Conservation (phyloP, 2,113 vertebrate species). For the Todiramphus chloris region DNA sequence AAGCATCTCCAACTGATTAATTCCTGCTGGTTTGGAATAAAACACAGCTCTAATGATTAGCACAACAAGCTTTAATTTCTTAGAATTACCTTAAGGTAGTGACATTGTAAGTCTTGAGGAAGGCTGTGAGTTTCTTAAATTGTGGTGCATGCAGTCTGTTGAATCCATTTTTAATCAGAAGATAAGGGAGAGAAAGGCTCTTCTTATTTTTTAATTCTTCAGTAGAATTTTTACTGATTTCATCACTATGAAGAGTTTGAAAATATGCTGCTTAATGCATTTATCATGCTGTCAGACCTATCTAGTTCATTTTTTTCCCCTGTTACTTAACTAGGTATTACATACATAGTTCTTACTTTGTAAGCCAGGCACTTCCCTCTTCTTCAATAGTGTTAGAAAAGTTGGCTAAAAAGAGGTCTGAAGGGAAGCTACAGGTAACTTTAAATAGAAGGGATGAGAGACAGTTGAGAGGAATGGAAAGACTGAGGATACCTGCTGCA, state of each 20-base stretch:
- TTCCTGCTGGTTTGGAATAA: not conserved
- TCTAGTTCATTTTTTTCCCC: not conserved
- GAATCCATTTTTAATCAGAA: not conserved
- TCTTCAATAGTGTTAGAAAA: not conserved
- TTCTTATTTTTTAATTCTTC: not conserved
- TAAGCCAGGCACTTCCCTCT: not conserved
- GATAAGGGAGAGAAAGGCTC: not conserved
- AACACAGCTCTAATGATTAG: not conserved
- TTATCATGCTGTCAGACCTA: not conserved
- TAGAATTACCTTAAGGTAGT: not conserved
- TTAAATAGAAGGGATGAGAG: not conserved
- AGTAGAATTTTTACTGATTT: not conserved
- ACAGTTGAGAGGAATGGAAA: not conserved
- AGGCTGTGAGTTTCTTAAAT: not conserved
- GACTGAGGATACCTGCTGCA: not conserved
- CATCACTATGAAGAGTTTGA: not conserved
- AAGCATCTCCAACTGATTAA: not conserved
- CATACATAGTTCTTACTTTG: rapidly evolving
- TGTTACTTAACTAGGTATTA: not conserved
- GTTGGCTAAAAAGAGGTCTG: not conserved
- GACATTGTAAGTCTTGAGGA: not conserved
- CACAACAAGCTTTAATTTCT: not conserved
- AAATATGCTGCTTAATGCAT: not conserved
- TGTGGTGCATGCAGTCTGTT: not conserved
- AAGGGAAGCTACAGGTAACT: not conserved